Evolutionary conservation across 2,113 vertebrate species (phyloP).

Genomic region (Eulemur macaco): DNA sequence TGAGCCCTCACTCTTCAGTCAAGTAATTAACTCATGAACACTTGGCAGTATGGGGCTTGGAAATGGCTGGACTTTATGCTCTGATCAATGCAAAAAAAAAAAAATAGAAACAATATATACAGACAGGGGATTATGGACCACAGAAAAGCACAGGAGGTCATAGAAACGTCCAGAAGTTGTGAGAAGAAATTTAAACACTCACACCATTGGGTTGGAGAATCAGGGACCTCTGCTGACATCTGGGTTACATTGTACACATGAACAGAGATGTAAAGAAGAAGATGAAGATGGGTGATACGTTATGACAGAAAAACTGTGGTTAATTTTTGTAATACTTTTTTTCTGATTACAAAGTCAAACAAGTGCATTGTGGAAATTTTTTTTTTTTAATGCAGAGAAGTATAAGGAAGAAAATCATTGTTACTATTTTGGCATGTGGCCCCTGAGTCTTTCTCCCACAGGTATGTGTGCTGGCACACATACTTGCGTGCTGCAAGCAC

Average conservation of each 20-base stretch:
- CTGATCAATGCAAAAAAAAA: background rate
- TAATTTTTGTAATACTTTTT: background rate
- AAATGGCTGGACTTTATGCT: background rate
- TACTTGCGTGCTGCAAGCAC: background rate
- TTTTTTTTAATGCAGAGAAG: background rate
- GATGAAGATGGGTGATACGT: background rate
- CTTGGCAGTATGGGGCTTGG: fast-evolving
- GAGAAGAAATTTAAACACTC: background rate
- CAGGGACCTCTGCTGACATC: background rate
- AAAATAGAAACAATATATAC: background rate
- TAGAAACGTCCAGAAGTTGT: background rate
- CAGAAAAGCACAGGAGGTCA: background rate
- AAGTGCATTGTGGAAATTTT: background rate
- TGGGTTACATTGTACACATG: background rate
- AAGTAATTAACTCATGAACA: background rate
- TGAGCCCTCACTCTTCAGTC: fast-evolving
- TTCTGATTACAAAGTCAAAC: background rate
- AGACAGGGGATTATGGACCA: background rate
- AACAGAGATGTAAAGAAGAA: background rate
- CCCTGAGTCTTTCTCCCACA: background rate
- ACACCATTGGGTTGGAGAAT: background rate
- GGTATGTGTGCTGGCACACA: fast-evolving
- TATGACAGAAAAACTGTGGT: background rate
- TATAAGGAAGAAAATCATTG: background rate
- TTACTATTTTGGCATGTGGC: background rate